Percentiles rank a stretch among this genome's conserved stretches.
These are phyloP conservation scores for Poecilia latipinna DNA, from an alignment of 2,113 vertebrate genomes.

Conservation along the genomic window DNA sequence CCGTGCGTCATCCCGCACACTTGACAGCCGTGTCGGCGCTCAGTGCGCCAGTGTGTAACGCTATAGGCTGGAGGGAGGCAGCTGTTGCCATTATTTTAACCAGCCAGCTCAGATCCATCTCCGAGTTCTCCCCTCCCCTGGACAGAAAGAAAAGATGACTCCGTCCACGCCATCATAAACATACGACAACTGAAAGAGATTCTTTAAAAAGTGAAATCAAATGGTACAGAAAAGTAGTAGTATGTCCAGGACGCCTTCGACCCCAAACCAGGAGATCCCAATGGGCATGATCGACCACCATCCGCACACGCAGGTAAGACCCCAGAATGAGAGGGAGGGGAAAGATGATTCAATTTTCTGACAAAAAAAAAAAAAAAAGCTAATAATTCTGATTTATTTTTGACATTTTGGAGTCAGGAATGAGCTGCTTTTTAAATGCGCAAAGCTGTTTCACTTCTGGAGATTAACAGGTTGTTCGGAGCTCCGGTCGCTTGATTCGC, in stretches of 20 bases:
- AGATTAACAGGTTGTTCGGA: conserved; percentile 75
- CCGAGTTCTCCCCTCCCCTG: conserved; percentile 31
- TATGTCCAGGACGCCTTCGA: conserved; percentile 96
- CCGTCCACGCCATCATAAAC: conserved; percentile 48
- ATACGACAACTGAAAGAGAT: conserved; percentile 55
- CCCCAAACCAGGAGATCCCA: conserved; percentile 96
- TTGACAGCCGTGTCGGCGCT: conserved; percentile 29
- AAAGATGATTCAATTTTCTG: not conserved
- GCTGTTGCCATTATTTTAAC: conserved; percentile 69
- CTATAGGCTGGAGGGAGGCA: conserved; percentile 66
- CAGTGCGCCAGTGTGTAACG: conserved; percentile 59
- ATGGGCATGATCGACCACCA: conserved; percentile 96
- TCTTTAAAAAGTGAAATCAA: conserved; percentile 80
- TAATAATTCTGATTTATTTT: not conserved
- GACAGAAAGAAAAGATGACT: conserved; percentile 58
- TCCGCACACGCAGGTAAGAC: conserved; percentile 92
- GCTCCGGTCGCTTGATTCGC: conserved; percentile 9
- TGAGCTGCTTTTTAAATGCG: not conserved
- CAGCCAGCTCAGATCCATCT: conserved; percentile 48
- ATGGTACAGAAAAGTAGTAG: conserved; percentile 97
- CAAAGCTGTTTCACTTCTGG: conserved; percentile 22
- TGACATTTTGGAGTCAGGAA: not conserved
- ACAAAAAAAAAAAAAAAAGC: not conserved
- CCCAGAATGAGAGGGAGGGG: not conserved
- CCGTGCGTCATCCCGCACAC: fast-evolving